phyloP scores from a whole-genome alignment of 2,888 invertebrate genomes.

The Tyria jacobaeae region DNA sequence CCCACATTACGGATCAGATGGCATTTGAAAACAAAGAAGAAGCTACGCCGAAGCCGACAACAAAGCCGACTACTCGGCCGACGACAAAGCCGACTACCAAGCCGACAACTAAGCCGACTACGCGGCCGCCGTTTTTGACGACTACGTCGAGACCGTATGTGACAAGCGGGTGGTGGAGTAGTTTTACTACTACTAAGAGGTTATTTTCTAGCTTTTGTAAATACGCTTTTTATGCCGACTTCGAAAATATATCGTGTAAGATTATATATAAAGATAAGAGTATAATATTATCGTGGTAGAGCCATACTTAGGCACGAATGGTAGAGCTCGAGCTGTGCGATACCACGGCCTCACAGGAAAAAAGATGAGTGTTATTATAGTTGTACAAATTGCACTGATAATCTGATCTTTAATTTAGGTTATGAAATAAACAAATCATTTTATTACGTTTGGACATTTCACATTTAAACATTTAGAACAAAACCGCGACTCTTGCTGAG shows the following conservation, averaged over 20 bases:
- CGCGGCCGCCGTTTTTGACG: conserved; percentile 21
- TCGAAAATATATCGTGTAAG: neutral
- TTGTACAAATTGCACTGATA: no score
- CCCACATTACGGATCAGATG: conserved; percentile 88
- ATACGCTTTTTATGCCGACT: conserved; percentile 4
- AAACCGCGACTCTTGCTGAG: no score
- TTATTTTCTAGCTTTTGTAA: conserved; percentile 49
- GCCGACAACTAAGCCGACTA: conserved; percentile 33
- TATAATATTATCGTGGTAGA: no score
- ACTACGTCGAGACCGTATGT: conserved; percentile 53
- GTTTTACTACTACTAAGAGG: conserved; percentile 63
- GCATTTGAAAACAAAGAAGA: conserved; percentile 82
- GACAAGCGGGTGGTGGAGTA: conserved; percentile 63
- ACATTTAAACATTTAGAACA: no score
- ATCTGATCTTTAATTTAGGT: no score
- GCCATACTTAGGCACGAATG: no score
- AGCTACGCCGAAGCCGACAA: conserved; percentile 56
- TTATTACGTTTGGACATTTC: no score
- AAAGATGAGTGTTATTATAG: no score
- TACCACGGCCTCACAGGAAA: no score
- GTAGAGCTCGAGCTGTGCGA: no score
- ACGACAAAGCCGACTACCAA: conserved; percentile 45
- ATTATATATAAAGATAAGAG: no score
- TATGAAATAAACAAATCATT: no score
- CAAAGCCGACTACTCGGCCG: conserved; percentile 40